A percentile compares a stretch with the other conserved stretches of the same genome.
Conservation (phyloP, 2,797 vertebrate species). For the Hydrophis major region DNA sequence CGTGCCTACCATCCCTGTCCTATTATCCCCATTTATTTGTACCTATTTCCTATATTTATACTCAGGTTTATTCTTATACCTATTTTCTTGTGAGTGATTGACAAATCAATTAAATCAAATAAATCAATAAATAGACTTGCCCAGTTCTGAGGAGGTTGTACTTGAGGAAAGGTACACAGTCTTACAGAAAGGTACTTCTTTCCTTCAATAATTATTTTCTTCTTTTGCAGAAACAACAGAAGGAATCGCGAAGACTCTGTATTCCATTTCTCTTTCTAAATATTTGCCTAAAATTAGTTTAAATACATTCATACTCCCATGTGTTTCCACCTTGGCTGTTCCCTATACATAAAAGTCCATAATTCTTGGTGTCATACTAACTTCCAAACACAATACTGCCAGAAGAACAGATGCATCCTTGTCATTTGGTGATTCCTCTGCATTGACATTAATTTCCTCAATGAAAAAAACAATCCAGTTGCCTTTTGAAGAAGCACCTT, state of each 20-base stretch:
- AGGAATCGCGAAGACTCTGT: neutral
- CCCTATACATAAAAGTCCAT: neutral
- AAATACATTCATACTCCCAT: neutral
- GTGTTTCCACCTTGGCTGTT: neutral
- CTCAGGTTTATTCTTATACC: no score
- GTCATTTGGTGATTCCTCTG: neutral
- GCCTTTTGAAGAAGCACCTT: neutral
- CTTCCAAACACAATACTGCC: neutral
- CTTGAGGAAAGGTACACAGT: neutral
- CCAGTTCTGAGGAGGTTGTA: neutral
- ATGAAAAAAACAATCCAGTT: neutral
- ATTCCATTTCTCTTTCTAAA: neutral
- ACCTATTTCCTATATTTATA: no score
- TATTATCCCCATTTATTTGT: no score
- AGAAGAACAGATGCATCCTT: neutral
- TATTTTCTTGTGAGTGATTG: no score
- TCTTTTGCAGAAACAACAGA: constrained; percentile 9
- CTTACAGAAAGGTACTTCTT: neutral
- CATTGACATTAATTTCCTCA: neutral
- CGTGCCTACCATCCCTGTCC: no score
- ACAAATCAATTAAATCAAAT: no score
- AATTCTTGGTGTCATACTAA: neutral
- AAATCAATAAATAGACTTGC: no score
- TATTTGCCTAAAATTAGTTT: neutral
- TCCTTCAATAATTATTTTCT: neutral